Evolutionary conservation across 64 coral and sea anemone species (phyloP), one percentile per base, ranked within the genome.

Genomic region (Catalaphyllia jardinei): DNA sequence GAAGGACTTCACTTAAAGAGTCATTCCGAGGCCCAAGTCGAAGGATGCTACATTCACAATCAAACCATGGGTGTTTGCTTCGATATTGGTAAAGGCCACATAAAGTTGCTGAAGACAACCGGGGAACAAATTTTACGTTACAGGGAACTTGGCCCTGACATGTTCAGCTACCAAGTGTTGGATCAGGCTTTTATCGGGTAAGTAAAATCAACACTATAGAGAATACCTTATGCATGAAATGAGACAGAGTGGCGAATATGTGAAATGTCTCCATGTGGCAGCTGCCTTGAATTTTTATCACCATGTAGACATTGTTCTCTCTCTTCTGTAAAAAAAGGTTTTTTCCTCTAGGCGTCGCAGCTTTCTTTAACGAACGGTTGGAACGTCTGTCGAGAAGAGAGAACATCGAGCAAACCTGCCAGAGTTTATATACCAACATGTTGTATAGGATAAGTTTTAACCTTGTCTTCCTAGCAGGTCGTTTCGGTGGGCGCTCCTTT

Each of bases 101-200:
- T 79, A 19, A 79, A 79, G 27, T 57, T 79, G 60, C 20, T 24
- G 77, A 79, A 79, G 77, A 29, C 50, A 24, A 59, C 51, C 13
- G 77, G 77, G 4, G 51, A 79, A 17, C 42, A 29, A 79, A 59
- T 79, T 79, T 22, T 79, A 14, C n/a, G 6, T 28, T 27, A 79
- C 77, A n/a, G 9, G 20, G 24, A 79, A 29, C 77, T 79, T 57
- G 52, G 51, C n/a, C 24, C 22, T 27, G 52, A 79, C 12, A 60
- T 60, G 77, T 17, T 79, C 10, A 18, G 60, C 50, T 77, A 46
- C 39, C 74, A 77, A 77, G 75, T 78, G 19, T 78, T 78, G 39
- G 75, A 78, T 78, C 38, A 51, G n/a, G 11, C 75, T 25, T 78
- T 78, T 39, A 10, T 78, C 7, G 19, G 75, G 75, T 78, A 52